Conservation (phyloP, 1,140 invertebrate species). For the Drosophila arizonae region DNA sequence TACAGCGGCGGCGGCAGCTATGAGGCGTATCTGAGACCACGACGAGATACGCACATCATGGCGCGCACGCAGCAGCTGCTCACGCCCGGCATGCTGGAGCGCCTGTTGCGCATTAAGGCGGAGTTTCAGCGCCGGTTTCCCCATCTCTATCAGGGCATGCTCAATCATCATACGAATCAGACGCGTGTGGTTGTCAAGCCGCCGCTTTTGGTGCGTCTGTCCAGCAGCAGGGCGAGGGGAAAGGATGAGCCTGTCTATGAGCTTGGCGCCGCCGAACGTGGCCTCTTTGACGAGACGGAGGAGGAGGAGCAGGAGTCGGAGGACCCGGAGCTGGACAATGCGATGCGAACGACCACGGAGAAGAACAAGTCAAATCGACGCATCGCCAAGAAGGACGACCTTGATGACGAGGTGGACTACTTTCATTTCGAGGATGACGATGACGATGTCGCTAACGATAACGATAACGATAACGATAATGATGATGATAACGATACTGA, state of each 20-base stretch:
- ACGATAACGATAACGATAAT: slow-evolving; percentile 23
- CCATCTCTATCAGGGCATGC: slow-evolving; percentile 67
- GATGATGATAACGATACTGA: slow-evolving; percentile 33
- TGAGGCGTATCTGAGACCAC: slow-evolving; percentile 61
- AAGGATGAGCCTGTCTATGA: slow-evolving; percentile 46
- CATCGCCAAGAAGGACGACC: slow-evolving; percentile 6
- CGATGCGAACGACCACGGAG: background rate
- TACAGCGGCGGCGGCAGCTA: slow-evolving; percentile 72
- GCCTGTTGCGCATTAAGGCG: slow-evolving; percentile 63
- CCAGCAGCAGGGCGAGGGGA: background rate
- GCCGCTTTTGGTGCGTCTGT: slow-evolving; percentile 48
- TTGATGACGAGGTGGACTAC: slow-evolving; percentile 51
- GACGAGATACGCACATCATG: slow-evolving; percentile 69
- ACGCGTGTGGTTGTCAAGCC: slow-evolving; percentile 68
- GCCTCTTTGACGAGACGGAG: slow-evolving; percentile 47
- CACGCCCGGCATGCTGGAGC: slow-evolving; percentile 73
- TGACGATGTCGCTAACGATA: slow-evolving; percentile 22
- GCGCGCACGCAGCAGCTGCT: slow-evolving; percentile 42
- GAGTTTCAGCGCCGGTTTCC: slow-evolving; percentile 72
- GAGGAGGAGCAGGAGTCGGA: slow-evolving; percentile 5
- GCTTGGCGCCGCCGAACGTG: slow-evolving; percentile 70
- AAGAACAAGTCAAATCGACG: slow-evolving; percentile 6
- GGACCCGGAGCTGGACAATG: background rate
- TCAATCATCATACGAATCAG: slow-evolving; percentile 56
- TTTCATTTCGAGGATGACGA: slow-evolving; percentile 61